Evolutionary conservation across 2,888 invertebrate genomes (phyloP), one percentile per base, ranked within the genome.

Genomic region (Holacanthella duospinosa): DNA sequence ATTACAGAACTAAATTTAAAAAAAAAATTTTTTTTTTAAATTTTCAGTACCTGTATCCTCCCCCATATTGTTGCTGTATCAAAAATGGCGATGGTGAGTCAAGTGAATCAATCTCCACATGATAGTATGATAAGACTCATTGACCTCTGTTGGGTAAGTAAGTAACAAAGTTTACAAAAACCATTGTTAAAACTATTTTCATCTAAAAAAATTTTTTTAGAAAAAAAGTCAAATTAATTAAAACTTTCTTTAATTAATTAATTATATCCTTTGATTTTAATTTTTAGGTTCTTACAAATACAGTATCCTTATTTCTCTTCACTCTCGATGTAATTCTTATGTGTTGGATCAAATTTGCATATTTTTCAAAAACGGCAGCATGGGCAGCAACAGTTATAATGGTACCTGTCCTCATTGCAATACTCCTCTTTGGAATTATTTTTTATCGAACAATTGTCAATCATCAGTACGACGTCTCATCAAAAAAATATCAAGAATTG

Each of bases 261-360:
- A n/a, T n/a, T n/a, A n/a, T n/a, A n/a, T n/a, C n/a, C n/a, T n/a
- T n/a, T n/a, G n/a, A n/a, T n/a, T n/a, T n/a, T n/a, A n/a, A n/a
- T n/a, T n/a, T n/a, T n/a, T n/a, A n/a, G n/a, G 65, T 72, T 9
- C 55, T 72, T 29, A 66, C 70, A 9, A 72, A 72, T 36, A 66
- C 69, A 4, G 68, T 63, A 1, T 66, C 66, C 1, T 55, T 72
- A 4, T 70, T 72, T 29, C 66, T 72, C 29, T 72, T 72, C 57
- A 72, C 72, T 1, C 58, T 72, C 28, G 70, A 72, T 36, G 63
- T 72, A 16, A 71, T 72, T 43, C 60, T 72, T 0, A 65, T 72
- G 63, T 68, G 66, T 26, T 71, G 70, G 69, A 69, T 72, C 29
- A 72, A 72, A 44, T 72, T 66, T 29, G 66, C 65, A 0, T 59